phyloP scores from a whole-genome alignment of 2,888 invertebrate genomes.

The Lasioglossum figueresi region DNA sequence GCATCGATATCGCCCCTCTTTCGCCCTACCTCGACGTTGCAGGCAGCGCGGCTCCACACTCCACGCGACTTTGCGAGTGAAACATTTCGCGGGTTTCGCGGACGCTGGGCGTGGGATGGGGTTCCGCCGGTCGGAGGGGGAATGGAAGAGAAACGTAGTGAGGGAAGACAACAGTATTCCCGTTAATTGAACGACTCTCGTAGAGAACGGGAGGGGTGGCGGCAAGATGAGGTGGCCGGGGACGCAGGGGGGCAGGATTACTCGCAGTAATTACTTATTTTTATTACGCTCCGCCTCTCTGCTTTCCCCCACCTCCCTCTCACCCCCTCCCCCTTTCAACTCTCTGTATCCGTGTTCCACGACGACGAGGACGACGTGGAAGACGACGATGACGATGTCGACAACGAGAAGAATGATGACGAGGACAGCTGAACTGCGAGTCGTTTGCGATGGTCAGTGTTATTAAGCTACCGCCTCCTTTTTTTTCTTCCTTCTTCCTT shows the following conservation, averaged over 20 bases:
- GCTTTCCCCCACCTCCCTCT: conserved; percentile 36
- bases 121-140: conserved; percentile 50
- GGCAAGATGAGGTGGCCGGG: conserved; percentile 63
- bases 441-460: conserved; percentile 44
- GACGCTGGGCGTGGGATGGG: conserved; percentile 66
- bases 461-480: conserved; percentile 30
- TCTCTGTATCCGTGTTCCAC: conserved; percentile 21
- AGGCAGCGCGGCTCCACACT: conserved; percentile 55
- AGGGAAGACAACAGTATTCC: conserved; percentile 79
- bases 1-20: conserved; percentile 67
- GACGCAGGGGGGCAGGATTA: conserved; percentile 77
- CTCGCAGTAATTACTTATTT: conserved; percentile 83
- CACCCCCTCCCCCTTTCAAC: not conserved
- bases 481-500: too few relatives aligned
- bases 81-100: conserved; percentile 82
- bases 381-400: conserved; percentile 16
- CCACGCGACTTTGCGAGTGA: conserved; percentile 77
- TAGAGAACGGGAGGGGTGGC: conserved; percentile 61
- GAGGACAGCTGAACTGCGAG: conserved; percentile 4
- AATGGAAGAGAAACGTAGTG: conserved; percentile 67
- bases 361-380: conserved; percentile 42
- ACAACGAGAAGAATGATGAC: conserved; percentile 18
- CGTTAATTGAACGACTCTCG: conserved; percentile 75
- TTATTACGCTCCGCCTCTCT: conserved; percentile 82
- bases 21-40: conserved; percentile 46